Percentiles rank a stretch among this genome's conserved stretches.
phyloP scores from a whole-genome alignment of 2,113 vertebrate genomes.

The Cyprinodon brontotheroides region DNA sequence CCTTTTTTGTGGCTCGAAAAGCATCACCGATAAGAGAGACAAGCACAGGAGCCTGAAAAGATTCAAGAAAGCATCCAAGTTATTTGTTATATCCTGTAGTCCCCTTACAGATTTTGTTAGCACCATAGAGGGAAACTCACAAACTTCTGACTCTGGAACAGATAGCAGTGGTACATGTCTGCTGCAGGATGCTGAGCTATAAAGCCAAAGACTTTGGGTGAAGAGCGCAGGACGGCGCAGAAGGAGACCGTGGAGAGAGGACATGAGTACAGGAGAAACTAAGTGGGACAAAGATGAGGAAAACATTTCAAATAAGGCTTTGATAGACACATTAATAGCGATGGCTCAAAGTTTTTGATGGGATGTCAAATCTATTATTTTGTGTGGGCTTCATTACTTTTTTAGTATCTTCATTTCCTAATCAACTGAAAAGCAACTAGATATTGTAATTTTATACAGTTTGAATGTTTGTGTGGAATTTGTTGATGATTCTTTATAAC shows the following conservation, averaged over 20 bases:
- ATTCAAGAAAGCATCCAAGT: neutral
- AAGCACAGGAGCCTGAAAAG: slow-evolving; percentile 72
- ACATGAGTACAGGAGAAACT: slow-evolving; percentile 77
- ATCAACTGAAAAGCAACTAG: too few relatives aligned
- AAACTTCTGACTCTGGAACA: slow-evolving; percentile 78
- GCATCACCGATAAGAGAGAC: slow-evolving; percentile 76
- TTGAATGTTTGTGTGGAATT: too few relatives aligned
- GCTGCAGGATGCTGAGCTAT: slow-evolving; percentile 73
- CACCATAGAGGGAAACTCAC: slow-evolving; percentile 59
- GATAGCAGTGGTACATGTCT: slow-evolving; percentile 75
- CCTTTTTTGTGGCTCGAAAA: slow-evolving; percentile 56
- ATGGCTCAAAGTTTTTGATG: too few relatives aligned
- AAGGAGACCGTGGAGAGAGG: slow-evolving; percentile 74
- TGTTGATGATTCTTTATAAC: too few relatives aligned
- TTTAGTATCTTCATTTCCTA: too few relatives aligned
- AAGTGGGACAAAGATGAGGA: slow-evolving; percentile 1
- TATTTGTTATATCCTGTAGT: neutral
- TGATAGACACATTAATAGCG: neutral
- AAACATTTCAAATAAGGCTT: neutral
- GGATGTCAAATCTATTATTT: too few relatives aligned
- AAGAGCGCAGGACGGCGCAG: slow-evolving; percentile 72
- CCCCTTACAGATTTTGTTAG: neutral
- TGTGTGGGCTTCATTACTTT: too few relatives aligned
- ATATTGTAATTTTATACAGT: too few relatives aligned
- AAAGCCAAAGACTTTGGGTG: slow-evolving; percentile 76